Evolutionary conservation across 2,888 invertebrate genomes (phyloP), one percentile per base, ranked within the genome.

Genomic region (Maniola hyperantus): DNA sequence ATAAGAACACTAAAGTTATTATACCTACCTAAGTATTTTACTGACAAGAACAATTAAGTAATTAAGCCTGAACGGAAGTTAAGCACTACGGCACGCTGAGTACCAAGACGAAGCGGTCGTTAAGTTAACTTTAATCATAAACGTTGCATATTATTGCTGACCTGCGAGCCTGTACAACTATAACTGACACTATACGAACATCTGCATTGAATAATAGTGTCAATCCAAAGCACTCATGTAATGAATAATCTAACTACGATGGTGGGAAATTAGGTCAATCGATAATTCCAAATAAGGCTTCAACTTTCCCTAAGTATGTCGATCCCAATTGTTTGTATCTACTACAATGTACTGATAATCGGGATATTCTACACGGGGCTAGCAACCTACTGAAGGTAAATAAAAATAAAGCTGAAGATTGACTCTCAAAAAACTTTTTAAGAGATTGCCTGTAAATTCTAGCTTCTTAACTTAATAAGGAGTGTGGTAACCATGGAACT

Each of bases 241-340:
- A n/a, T n/a, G n/a, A n/a, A n/a, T n/a, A n/a, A 26, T 20, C 18
- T 15, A n/a, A 18, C 5, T 20, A 18, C 42, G 11, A 11, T 20
- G 57, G 5, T 57, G 20, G 57, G 20, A 57, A 39, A 57, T 57
- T 20, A 57, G 57, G 36, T 42, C 20, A 57, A 57, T 42, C 42
- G 42, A 42, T 57, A 20, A 20, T 13, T 20, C 57, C 57, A 39
- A 57, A 57, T 57, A 20, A 57, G 42, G 20, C 20, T 18, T 42
- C 18, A 57, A 15, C 39, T 55, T 57, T 42, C 42, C 20, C 13
- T 36, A 34, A 53, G 15, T 36, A 54, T 36, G 36, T 36, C 34
- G 34, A 54, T 51, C 13, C 51, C 51, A 13, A 33, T 53, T 53
- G 15, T 10, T 20, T 50, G 5, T 11, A 10, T 5, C 8, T 50